Evolutionary conservation across 2,888 invertebrate species (phyloP).

Genomic region (Tromatobia lineatoria): DNA sequence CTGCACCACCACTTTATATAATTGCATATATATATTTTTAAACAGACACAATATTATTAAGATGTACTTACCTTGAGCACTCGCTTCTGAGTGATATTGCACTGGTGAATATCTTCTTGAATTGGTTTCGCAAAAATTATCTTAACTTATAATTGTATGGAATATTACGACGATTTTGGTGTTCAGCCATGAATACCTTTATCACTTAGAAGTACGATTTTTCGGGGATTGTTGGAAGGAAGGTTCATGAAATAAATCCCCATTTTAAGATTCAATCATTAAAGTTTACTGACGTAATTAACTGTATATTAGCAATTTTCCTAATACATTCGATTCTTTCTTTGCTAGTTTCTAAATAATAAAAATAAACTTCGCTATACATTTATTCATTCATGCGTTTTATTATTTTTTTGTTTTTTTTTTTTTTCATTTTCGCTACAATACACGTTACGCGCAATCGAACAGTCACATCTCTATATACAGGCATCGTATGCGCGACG

Average conservation of each 20-base stretch:
- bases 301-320: conserved; percentile 74
- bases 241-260: conserved; percentile 53
- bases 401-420: conserved; percentile 32
- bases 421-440: conserved; percentile 75
- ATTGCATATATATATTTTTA: too few relatives aligned
- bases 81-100: too few relatives aligned
- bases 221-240: conserved; percentile 67
- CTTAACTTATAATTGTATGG: too few relatives aligned
- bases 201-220: not conserved
- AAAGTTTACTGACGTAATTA: conserved; percentile 76
- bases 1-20: too few relatives aligned
- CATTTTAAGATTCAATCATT: conserved; percentile 67
- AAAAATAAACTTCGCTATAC: conserved; percentile 83
- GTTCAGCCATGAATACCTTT: not conserved
- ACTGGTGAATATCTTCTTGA: too few relatives aligned
- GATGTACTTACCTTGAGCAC: too few relatives aligned
- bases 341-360: conserved; percentile 80
- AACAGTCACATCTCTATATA: conserved; percentile 77
- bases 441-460: conserved; percentile 72
- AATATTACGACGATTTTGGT: too few relatives aligned
- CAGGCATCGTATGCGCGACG: conserved; percentile 71
- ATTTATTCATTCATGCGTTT: conserved; percentile 77
- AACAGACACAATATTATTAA: too few relatives aligned
- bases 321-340: conserved; percentile 73
- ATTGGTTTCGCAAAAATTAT: too few relatives aligned